Evolutionary conservation across 2,113 vertebrate genomes (phyloP), one percentile per base, ranked within the genome.

Genomic region (Globicephala melas): DNA sequence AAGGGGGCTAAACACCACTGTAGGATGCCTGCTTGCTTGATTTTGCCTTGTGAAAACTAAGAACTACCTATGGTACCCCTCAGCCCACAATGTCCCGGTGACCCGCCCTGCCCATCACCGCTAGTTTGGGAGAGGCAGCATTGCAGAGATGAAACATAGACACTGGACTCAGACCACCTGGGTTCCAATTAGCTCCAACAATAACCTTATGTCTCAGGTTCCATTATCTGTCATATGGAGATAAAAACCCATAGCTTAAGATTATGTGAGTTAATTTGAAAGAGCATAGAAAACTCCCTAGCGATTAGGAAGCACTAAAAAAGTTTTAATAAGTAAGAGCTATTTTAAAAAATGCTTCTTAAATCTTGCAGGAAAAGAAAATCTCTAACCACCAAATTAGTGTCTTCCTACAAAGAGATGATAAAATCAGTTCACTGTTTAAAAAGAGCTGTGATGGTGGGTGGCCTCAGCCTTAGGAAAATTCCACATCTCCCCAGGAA

Each of bases 21-120:
- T 14, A 12, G 41, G 58, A 65, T 14, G 8, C 18, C 55, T 5
- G 0, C 17, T 1, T 20, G 23, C 3, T 14, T 17, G 6, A 6
- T 38, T 25, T 1, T 20, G 18, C 11, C 13, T 3, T 1, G 60
- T 44, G 11, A 65, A 70, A 60, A 11, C 9, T 60, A 41, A 41
- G 23, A 50, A 47, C 33, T 3, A 13, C 25, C 26, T 9, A 3
- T 0, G 0, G 18, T 13, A 6, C 1, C 33, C 53, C 31, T 70
- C 26, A 28, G 44, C 31, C 90, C 18, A 6, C 36, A 18, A 21
- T 6, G 44, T 0, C 58, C 38, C 38, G 11, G 3, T 1, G 18
- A 3, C 2, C 50, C 0, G 0, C 13, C 7, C 28, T 33, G 28
- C 1, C 15, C 18, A 14, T 7, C 5, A 9, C 3, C 2, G 4